These are phyloP conservation scores for Drosophila obscura DNA, from an alignment of 1,140 invertebrate species.

Conservation along the genomic window DNA sequence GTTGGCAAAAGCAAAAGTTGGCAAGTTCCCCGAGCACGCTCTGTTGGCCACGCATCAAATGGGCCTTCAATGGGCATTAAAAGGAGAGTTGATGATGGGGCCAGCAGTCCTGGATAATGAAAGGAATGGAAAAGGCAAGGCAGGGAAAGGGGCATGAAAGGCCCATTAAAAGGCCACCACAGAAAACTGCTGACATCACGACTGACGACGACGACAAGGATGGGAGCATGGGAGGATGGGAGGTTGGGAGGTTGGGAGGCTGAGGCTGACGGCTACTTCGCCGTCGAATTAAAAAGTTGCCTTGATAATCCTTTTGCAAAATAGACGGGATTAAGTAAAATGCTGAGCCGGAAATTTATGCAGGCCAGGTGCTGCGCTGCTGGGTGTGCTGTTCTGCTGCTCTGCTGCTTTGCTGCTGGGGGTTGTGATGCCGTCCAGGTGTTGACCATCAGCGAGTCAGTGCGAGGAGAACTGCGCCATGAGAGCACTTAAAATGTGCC, in stretches of 20 bases:
- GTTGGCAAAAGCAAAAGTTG: slow-evolving; percentile 21
- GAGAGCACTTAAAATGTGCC: slow-evolving; percentile 76
- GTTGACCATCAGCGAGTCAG: slow-evolving; percentile 39
- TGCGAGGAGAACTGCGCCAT: slow-evolving; percentile 24
- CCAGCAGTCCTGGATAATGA: slow-evolving; percentile 11
- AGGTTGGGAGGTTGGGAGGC: too few relatives aligned
- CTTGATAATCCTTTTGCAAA: slow-evolving; percentile 81
- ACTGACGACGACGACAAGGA: slow-evolving; percentile 31
- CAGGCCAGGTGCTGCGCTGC: slow-evolving; percentile 53
- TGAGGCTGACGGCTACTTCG: slow-evolving; percentile 32
- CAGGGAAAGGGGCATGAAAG: slow-evolving; percentile 7
- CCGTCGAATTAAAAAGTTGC: slow-evolving; percentile 78
- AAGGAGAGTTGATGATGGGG: slow-evolving; percentile 21
- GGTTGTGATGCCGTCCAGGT: slow-evolving; percentile 35
- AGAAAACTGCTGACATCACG: slow-evolving; percentile 78
- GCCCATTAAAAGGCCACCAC: slow-evolving; percentile 72
- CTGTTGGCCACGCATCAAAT: slow-evolving; percentile 78
- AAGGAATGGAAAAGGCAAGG: not conserved
- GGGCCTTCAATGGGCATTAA: slow-evolving; percentile 74
- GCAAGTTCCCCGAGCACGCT: slow-evolving; percentile 48
- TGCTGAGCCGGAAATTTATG: slow-evolving; percentile 76
- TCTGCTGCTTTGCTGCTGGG: too few relatives aligned
- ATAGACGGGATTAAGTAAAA: slow-evolving; percentile 81
- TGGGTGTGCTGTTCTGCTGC: too few relatives aligned
- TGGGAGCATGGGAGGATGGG: too few relatives aligned